A percentile compares a stretch with the other conserved stretches of the same genome.
phyloP scores from a whole-genome alignment of 2,888 invertebrate genomes.

The Carcina quercana region DNA sequence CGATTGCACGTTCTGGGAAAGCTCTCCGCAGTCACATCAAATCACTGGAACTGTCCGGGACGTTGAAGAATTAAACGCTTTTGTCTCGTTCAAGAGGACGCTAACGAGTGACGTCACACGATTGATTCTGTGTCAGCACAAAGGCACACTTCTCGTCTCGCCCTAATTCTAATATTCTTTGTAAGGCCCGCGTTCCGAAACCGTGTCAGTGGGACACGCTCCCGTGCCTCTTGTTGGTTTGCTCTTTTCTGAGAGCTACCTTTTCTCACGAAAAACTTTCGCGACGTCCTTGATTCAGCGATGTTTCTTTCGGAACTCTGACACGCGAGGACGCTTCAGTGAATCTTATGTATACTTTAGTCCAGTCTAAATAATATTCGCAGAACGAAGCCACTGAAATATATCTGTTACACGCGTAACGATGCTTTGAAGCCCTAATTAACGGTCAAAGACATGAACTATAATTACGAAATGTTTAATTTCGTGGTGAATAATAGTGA shows the following conservation, averaged over 20 bases:
- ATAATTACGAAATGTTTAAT: constrained; percentile 61
- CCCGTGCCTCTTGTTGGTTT: constrained; percentile 9
- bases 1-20: constrained; percentile 20
- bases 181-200: constrained; percentile 28
- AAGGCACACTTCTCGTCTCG: constrained; percentile 21
- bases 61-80: constrained; percentile 29
- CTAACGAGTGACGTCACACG: constrained; percentile 26
- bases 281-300: constrained; percentile 48
- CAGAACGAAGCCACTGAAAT: constrained; percentile 14
- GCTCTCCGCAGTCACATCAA: constrained; percentile 20
- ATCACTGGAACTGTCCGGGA: constrained; percentile 23
- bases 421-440: constrained; percentile 50
- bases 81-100: constrained; percentile 45
- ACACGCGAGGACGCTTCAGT: too few species aligned
- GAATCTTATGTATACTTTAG: too few species aligned
- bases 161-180: constrained; percentile 36
- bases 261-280: constrained; percentile 17
- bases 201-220: constrained; percentile 28
- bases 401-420: constrained; percentile 20
- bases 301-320: too few species aligned
- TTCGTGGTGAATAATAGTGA: constrained; percentile 36
- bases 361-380: constrained; percentile 12
- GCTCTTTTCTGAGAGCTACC: neutral
- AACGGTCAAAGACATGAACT: constrained; percentile 66
- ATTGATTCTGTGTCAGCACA: constrained; percentile 24